Base-by-base conservation (phyloP, 1,140 invertebrate species). In the Agrypnia vestita region DNA sequence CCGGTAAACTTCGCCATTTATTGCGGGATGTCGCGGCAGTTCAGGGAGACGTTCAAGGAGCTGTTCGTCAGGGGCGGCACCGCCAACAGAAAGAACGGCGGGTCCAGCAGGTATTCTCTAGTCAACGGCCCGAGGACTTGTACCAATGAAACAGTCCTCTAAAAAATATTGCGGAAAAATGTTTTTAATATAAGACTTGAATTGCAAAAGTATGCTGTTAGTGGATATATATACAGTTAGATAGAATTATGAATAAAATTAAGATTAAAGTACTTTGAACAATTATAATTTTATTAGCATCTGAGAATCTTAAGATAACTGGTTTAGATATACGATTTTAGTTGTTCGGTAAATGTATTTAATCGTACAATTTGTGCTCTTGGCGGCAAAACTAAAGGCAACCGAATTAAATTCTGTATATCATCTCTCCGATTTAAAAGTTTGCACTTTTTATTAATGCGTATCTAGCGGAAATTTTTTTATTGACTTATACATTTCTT, bases 1-100 rank as follows among this genome's bases (percentile, higher is more conserved):
- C 97, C 97, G 0, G 94, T 98, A 75, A 97, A 98, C 88, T 98
- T 98, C 85, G 96, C 96, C 73, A 98, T 98, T 79, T 98, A 98
- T 86, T 98, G 97, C 86, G 96, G 96, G 6, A 98, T 98, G 97
- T 96, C 95, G 62, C 90, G 96, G 21, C 96, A 97, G 85, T 98
- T 98, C 86, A 90, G 97, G 44, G 96, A 97, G 86, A 98, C 97
- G 0, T 98, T 98, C 88, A 96, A 96, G 84, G 94, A 96, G 84
- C 90, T 98, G 4, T 98, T 98, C 84, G 91, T 95, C 7, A 88
- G 92, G 1, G 91, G 92, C 3, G 87, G 91, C 0, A 89, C 89
- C 11, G 89, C 88, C 4, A 89, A 86, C 73, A 91, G 92, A 80
- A 91, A 93, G 84, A 93, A 93, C 81, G 93, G 92, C 25, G 91